Percentiles rank a stretch among this genome's conserved stretches.
These are phyloP conservation scores for Ennomos fuscantarius DNA, from an alignment of 2,888 invertebrate species.

Conservation along the genomic window DNA sequence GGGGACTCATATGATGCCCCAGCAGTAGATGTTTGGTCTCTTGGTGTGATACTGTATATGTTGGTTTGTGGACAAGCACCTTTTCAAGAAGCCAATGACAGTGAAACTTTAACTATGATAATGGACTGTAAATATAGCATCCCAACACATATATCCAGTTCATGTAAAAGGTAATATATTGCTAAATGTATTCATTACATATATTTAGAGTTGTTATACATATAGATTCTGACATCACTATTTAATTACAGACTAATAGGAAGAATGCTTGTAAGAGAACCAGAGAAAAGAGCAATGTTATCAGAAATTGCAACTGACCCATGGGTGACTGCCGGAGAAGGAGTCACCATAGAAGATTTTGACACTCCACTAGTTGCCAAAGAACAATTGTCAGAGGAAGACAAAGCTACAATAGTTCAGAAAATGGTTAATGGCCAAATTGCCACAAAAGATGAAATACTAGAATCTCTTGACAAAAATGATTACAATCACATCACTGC, in stretches of 20 bases:
- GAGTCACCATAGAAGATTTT: slow-evolving; percentile 82
- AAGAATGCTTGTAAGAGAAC: slow-evolving; percentile 97
- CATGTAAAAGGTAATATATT: slow-evolving; percentile 89
- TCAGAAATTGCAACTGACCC: slow-evolving; percentile 94
- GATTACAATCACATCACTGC: slow-evolving; percentile 99
- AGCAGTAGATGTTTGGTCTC: slow-evolving; percentile 99
- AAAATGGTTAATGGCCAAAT: slow-evolving; percentile 98
- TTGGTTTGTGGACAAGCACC: slow-evolving; percentile 98
- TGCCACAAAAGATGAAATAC: slow-evolving; percentile 96
- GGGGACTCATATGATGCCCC: slow-evolving; percentile 99
- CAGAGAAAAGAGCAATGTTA: slow-evolving; percentile 94
- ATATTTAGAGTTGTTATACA: neutral
- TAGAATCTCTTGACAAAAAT: slow-evolving; percentile 96
- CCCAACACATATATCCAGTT: slow-evolving; percentile 93
- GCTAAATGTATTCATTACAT: neutral
- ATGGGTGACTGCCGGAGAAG: slow-evolving; percentile 90
- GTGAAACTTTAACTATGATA: slow-evolving; percentile 99
- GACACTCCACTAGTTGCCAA: slow-evolving; percentile 93
- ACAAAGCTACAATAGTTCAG: slow-evolving; percentile 95
- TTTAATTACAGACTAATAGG: slow-evolving; percentile 89
- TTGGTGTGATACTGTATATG: slow-evolving; percentile 99
- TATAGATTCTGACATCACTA: slow-evolving; percentile 7
- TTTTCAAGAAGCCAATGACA: slow-evolving; percentile 99
- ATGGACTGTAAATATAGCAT: slow-evolving; percentile 99
- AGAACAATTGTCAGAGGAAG: slow-evolving; percentile 96